phyloP scores from a whole-genome alignment of 1,140 invertebrate genomes.

The Aphaenogaster floridana region DNA sequence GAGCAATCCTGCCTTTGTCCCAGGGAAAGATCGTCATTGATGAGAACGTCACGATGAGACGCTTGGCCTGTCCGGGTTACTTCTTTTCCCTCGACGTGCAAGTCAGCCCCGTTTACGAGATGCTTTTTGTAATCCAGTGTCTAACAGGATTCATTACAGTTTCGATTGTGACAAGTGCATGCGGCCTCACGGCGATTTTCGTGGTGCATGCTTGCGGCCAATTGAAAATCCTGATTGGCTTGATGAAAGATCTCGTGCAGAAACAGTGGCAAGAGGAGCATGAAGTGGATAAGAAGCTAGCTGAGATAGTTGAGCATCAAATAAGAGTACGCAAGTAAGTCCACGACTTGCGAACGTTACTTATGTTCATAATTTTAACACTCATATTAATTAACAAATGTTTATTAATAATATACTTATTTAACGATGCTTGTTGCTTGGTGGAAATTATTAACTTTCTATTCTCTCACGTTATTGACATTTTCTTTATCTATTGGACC shows the following conservation, averaged over 20 bases:
- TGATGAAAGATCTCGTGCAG: conserved; percentile 21
- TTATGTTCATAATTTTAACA: not conserved
- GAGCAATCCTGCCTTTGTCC: conserved; percentile 70
- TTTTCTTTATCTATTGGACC: not conserved
- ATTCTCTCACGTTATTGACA: not conserved
- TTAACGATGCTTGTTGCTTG: not conserved
- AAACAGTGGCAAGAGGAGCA: not conserved
- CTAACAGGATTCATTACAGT: conserved; percentile 11
- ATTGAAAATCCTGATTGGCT: conserved; percentile 20
- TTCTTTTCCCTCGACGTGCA: conserved; percentile 47
- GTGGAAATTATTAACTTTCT: not conserved
- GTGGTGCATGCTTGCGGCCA: conserved; percentile 42
- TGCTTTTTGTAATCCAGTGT: conserved; percentile 14
- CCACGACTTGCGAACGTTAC: not conserved
- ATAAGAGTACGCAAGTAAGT: conserved; percentile 48
- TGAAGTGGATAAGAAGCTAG: conserved; percentile 62
- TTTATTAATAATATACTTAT: not conserved
- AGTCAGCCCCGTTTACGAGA: conserved; percentile 45
- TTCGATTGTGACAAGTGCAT: conserved; percentile 26
- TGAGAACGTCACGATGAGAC: conserved; percentile 61
- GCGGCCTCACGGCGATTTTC: conserved; percentile 18
- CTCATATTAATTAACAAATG: too few relatives aligned
- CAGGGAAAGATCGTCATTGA: conserved; percentile 22
- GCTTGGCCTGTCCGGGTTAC: conserved; percentile 71
- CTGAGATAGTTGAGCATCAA: conserved; percentile 75